Conservation (phyloP, 2,888 invertebrate species). For the Calliphora vomitoria region DNA sequence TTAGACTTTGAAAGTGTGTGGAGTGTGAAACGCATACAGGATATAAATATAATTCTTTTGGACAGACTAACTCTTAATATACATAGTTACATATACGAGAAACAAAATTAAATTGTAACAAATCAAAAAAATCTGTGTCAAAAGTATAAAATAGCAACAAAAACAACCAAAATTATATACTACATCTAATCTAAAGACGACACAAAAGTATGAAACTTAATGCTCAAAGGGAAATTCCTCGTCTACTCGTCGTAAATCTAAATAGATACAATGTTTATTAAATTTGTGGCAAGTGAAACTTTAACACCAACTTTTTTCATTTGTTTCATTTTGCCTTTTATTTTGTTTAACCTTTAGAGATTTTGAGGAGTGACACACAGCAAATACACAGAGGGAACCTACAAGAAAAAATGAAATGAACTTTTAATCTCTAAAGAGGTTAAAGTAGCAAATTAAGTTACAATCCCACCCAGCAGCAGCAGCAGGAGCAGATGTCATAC, state of each 20-base stretch:
- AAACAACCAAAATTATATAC: not conserved
- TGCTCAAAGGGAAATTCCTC: conserved; percentile 34
- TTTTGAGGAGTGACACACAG: conserved; percentile 6
- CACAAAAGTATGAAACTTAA: conserved; percentile 26
- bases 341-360: conserved; percentile 48
- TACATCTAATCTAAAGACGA: conserved; percentile 49
- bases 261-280: conserved; percentile 19
- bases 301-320: conserved; percentile 39
- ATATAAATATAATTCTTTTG: conserved; percentile 20
- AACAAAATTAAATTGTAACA: conserved; percentile 56
- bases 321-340: not conserved
- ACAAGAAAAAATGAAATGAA: conserved; percentile 24
- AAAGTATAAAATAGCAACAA: conserved; percentile 18
- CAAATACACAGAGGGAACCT: not conserved
- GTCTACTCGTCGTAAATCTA: not conserved
- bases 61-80: not conserved
- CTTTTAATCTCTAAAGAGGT: conserved; percentile 63
- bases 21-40: conserved; percentile 2
- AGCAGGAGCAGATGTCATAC: conserved; percentile 32
- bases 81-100: too few relatives aligned
- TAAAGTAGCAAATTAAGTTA: conserved; percentile 59
- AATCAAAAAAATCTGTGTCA: conserved; percentile 62
- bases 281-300: conserved; percentile 22
- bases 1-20: conserved; percentile 36
- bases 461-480: conserved; percentile 7